Conservation (phyloP, 2,888 invertebrate species). For the Tenthredo mesomela region DNA sequence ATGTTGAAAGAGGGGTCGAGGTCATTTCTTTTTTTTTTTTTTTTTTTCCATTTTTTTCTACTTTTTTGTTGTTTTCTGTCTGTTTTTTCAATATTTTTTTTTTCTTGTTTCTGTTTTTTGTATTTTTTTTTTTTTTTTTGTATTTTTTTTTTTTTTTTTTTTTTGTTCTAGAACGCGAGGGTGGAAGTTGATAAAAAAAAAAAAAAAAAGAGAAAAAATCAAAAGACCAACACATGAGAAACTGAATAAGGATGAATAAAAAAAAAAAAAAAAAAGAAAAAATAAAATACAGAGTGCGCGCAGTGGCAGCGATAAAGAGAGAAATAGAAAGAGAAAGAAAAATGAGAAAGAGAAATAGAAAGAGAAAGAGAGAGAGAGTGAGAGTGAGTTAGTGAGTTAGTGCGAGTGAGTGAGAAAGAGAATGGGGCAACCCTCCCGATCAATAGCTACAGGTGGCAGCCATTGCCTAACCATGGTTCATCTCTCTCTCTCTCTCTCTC, state of each 20-base stretch:
- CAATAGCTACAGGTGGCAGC: conserved; percentile 78
- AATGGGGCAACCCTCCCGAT: conserved; percentile 69
- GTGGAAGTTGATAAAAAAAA: neutral
- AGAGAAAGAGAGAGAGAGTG: conserved; percentile 40
- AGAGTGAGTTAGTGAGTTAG: neutral
- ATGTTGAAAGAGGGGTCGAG: conserved; percentile 3
- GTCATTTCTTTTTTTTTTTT: conserved; percentile 5
- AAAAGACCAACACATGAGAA: neutral
- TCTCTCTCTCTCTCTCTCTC: conserved; percentile 14
- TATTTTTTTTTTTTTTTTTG: too few species aligned
- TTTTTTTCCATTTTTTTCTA: neutral
- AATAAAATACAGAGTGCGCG: neutral
- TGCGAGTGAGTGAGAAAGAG: neutral
- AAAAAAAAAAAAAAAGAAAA: neutral
- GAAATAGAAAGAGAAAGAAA: conserved; percentile 19
- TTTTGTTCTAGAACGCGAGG: neutral
- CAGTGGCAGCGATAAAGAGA: neutral
- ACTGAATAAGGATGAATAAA: neutral
- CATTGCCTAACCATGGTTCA: conserved; percentile 75
- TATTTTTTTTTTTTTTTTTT: neutral
- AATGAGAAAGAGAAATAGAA: conserved; percentile 7
- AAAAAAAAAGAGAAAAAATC: neutral
- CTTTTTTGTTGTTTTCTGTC: neutral
- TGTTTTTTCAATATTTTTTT: neutral
- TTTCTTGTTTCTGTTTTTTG: too few species aligned